These are phyloP conservation scores for Andricus quercusramuli DNA, from an alignment of 2,888 invertebrate species.

Conservation along the genomic window DNA sequence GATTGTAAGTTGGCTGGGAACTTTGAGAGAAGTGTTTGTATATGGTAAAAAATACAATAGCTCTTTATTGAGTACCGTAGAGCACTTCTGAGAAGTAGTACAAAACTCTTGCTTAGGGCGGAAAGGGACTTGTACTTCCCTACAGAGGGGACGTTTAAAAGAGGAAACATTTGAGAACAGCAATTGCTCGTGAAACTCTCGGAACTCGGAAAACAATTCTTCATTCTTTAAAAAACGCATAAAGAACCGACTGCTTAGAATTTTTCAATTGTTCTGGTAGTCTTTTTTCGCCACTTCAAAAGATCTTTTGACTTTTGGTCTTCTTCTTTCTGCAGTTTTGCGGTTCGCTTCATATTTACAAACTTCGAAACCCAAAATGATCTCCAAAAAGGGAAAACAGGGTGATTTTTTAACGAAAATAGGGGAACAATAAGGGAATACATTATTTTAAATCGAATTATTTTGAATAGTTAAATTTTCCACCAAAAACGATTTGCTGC, in stretches of 20 bases:
- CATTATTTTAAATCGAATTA: no score
- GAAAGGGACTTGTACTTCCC: constrained; percentile 34
- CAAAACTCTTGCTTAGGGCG: constrained; percentile 39
- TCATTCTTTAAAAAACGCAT: constrained; percentile 17
- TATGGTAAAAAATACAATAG: constrained; percentile 23
- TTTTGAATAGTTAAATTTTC: no score
- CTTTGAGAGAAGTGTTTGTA: neutral
- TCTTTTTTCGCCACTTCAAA: constrained; percentile 18
- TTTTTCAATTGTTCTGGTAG: constrained; percentile 10
- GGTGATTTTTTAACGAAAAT: no score
- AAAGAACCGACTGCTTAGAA: neutral
- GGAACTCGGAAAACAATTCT: constrained; percentile 30
- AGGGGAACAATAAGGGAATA: no score
- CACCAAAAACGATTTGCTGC: no score
- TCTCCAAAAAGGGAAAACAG: no score
- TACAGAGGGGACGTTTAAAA: constrained; percentile 22
- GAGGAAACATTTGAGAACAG: constrained; percentile 32
- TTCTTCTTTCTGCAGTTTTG: neutral
- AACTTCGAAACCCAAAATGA: no score
- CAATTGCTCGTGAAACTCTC: constrained; percentile 23
- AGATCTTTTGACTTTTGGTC: neutral
- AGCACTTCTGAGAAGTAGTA: constrained; percentile 37
- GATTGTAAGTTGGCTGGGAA: neutral
- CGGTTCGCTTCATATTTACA: no score
- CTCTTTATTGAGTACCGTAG: constrained; percentile 8